These are phyloP conservation scores for Callosobruchus maculatus DNA, from an alignment of 2,888 invertebrate genomes.

Conservation along the genomic window DNA sequence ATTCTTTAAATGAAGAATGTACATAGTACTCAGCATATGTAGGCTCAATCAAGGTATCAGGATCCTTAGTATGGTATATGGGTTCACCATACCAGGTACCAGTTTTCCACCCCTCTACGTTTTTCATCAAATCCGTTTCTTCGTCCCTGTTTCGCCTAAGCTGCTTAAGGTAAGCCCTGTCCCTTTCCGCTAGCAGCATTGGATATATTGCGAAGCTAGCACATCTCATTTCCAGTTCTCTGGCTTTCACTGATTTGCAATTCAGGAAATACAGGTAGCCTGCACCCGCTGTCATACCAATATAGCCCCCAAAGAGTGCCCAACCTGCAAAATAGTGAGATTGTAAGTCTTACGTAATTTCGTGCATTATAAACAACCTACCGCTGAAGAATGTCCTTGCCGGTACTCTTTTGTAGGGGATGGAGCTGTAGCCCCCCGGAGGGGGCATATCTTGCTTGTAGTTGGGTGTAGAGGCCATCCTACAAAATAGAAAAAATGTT, in stretches of 20 bases:
- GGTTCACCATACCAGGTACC: slow-evolving; percentile 87
- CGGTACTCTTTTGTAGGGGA: slow-evolving; percentile 68
- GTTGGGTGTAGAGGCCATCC: neutral
- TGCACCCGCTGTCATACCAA: slow-evolving; percentile 56
- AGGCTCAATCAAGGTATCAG: slow-evolving; percentile 63
- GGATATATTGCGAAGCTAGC: slow-evolving; percentile 74
- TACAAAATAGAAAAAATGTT: neutral
- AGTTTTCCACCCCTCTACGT: slow-evolving; percentile 87
- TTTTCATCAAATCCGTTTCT: slow-evolving; percentile 82
- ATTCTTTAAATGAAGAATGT: slow-evolving; percentile 57
- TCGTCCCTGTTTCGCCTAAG: slow-evolving; percentile 75
- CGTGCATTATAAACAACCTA: slow-evolving; percentile 38
- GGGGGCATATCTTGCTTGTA: slow-evolving; percentile 90
- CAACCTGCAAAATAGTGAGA: slow-evolving; percentile 50
- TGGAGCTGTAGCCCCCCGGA: slow-evolving; percentile 80
- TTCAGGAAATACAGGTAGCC: slow-evolving; percentile 58
- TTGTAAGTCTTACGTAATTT: slow-evolving; percentile 10
- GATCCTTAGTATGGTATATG: slow-evolving; percentile 66
- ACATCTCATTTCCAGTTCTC: slow-evolving; percentile 73
- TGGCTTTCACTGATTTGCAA: slow-evolving; percentile 52
- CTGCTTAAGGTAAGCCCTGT: slow-evolving; percentile 79
- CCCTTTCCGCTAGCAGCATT: slow-evolving; percentile 76
- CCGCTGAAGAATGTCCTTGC: slow-evolving; percentile 70
- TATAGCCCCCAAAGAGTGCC: slow-evolving; percentile 59
- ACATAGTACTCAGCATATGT: slow-evolving; percentile 68